Conservation (phyloP, 1,140 invertebrate genomes). For the Penaeus indicus region DNA sequence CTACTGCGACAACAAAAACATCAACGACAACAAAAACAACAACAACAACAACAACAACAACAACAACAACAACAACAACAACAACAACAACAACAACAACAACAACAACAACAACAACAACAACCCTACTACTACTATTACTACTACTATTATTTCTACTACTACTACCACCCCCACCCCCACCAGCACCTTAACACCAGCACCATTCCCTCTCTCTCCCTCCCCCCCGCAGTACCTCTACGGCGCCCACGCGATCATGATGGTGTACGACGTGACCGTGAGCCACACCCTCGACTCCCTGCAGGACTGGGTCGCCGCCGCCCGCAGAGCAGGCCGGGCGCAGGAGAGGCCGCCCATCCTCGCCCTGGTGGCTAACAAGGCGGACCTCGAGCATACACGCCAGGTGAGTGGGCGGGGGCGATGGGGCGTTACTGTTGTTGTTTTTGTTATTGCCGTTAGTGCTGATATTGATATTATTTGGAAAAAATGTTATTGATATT, state of each 20-base stretch:
- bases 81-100: too few relatives aligned
- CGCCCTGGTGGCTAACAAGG: slow-evolving; percentile 88
- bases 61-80: too few relatives aligned
- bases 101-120: too few relatives aligned
- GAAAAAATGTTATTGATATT: background rate
- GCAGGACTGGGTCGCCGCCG: slow-evolving; percentile 79
- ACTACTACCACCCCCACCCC: background rate
- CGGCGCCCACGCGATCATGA: slow-evolving; percentile 76
- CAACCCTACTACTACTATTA: too few relatives aligned
- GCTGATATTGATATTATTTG: background rate
- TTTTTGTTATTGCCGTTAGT: background rate
- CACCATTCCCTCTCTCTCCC: background rate
- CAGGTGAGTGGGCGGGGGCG: slow-evolving; percentile 37
- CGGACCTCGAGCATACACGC: slow-evolving; percentile 82
- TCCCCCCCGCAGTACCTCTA: slow-evolving; percentile 73
- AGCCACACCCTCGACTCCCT: slow-evolving; percentile 84
- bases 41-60: too few relatives aligned
- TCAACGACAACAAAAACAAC: too few relatives aligned
- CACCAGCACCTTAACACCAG: background rate
- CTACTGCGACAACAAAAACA: too few relatives aligned
- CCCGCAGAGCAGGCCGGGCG: slow-evolving; percentile 75
- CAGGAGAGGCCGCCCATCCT: slow-evolving; percentile 77
- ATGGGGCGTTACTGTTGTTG: background rate
- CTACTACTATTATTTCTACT: background rate
- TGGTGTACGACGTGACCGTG: slow-evolving; percentile 91